Base-by-base conservation (phyloP, 2,113 vertebrate genomes). In the Tylochromis polylepis region DNA sequence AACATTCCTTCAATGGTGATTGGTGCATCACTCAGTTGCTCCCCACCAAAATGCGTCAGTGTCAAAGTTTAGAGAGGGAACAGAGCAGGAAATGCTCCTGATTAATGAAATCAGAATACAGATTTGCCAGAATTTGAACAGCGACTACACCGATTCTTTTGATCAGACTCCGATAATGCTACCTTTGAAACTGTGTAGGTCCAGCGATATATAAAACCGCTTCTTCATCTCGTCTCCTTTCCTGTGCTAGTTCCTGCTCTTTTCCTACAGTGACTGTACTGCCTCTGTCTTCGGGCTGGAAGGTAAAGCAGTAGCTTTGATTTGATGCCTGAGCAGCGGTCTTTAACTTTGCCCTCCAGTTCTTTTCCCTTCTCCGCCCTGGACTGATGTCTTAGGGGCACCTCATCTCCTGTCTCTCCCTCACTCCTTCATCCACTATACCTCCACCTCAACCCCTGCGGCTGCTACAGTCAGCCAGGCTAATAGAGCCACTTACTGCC, bases 401-500 rank as follows among this genome's bases (percentile, higher is more conserved):
- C 87, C 85, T 92, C 92, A 89, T 93, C 91, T 92, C 84, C 93
- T 87, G 90, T 85, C 86, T 90, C 83, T 43, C 41, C 75, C 77
- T 46, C 82, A n/a, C 89, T 93, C 84, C 87, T 86, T 90, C 92
- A 92, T 90, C 87, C 83, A 75, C 77, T 83, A 62, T 43, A 36
- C 91, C 81, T 88, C 79, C 87, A 87, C 78, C 86, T 90, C 82
- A 24, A 67, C 81, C 88, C 91, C 92, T 92, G 57, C 75, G 88
- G 93, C 89, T 85, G 83, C 92, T 57, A 81, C 85, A 91, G 92
- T 91, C 87, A 79, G 85, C 84, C 49, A n/a, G 90, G 88, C 93
- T 96, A 96, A 96, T 96, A 94, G 94, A 95, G 93, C 93, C 95
- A 95, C 95, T 96, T 96, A 95, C 94, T 94, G 90, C 88, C 91